Evolutionary conservation across 2,797 vertebrate species (phyloP).

Genomic region (Alauda arvensis): DNA sequence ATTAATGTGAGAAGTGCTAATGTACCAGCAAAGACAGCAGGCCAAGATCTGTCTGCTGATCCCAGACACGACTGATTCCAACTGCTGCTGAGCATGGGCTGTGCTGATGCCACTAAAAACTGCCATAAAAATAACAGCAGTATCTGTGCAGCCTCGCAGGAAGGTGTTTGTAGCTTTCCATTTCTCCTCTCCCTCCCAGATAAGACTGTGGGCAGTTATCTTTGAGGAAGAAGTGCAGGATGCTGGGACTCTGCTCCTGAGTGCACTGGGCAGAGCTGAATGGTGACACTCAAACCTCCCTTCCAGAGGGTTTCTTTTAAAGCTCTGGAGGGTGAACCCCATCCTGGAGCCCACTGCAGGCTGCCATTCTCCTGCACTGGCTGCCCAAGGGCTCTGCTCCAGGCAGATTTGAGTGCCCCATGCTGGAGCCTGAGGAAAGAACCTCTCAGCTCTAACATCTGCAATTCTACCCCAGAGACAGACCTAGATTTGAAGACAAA

Average conservation of each 20-base stretch:
- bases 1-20: constrained; percentile 30
- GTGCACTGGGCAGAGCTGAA: neutral
- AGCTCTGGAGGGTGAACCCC: neutral
- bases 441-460: neutral
- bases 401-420: neutral
- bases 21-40: constrained; percentile 1
- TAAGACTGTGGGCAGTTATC: rapidly evolving
- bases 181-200: neutral
- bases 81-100: neutral
- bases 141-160: neutral
- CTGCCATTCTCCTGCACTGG: neutral
- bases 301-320: neutral
- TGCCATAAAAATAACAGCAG: neutral
- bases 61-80: neutral
- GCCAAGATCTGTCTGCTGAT: constrained; percentile 12
- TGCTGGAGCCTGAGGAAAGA: neutral
- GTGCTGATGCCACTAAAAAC: neutral
- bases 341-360: neutral
- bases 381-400: neutral
- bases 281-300: neutral
- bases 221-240: neutral
- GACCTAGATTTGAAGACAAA: neutral
- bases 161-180: neutral
- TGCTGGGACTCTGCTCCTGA: neutral
- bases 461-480: neutral